Base-by-base conservation (phyloP, 2,113 vertebrate species). In the Clinocottus analis region DNA sequence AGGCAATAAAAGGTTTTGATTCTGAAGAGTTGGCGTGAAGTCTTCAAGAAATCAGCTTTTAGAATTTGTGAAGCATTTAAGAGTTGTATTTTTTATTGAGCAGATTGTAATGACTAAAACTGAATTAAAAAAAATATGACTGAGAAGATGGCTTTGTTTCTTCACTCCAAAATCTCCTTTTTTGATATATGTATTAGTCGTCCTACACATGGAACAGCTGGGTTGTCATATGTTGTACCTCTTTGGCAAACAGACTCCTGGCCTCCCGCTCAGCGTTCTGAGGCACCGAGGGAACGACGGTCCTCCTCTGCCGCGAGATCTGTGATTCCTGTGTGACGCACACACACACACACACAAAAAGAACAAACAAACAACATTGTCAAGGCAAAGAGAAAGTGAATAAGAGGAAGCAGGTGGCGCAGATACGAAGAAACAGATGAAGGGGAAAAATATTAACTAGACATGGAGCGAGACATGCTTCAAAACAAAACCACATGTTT, bases 231-330 rank as follows among this genome's bases (percentile, higher is more conserved):
- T n/a, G n/a, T n/a, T n/a, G 80, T 94, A 99, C 98, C 97, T 99
- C 97, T 95, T 96, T 97, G 86, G 97, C 97, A 76, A 99, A 98
- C 77, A 99, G 95, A 84, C 96, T 97, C 90, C 95, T 95, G 65
- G 98, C 98, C 89, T 96, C 96, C 77, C 93, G 95, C 66, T 96
- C 95, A 13, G 97, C 97, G 68, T 98, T 97, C 86, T 97, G 96
- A 75, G 98, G 98, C 69, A 99, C 97, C 0, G 96, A 96, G 0
- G 96, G 96, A 82, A 95, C 92, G 10, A 97, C 76, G 0, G 98
- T 99, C 88, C 97, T 96, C 71, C 94, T 96, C 77, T 98, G 97
- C 1, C 96, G 95, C 53, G 91, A 45, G 3, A 98, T 95, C 77
- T 96, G 95, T 0, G 96, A 96, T 84, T 97, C 95, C 98, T 99